phyloP scores from a whole-genome alignment of 1,140 invertebrate genomes.

The Drosophila oshimai region DNA sequence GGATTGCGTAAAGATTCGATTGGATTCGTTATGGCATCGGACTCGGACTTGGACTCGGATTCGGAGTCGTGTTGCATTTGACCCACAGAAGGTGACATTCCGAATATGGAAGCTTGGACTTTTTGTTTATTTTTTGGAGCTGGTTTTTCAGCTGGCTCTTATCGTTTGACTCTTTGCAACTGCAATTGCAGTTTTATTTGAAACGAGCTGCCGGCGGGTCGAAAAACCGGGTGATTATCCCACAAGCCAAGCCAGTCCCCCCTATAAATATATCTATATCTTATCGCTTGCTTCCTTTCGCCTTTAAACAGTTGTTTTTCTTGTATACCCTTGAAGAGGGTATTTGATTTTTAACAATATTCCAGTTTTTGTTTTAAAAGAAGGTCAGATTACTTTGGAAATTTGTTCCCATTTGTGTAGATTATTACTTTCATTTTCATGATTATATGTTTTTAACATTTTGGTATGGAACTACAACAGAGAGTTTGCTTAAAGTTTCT shows the following conservation, averaged over 20 bases:
- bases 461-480: too few species aligned
- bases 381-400: too few species aligned
- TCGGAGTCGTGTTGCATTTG: constrained; percentile 1
- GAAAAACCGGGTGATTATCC: constrained; percentile 28
- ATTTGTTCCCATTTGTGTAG: too few species aligned
- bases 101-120: constrained; percentile 29
- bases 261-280: constrained; percentile 23
- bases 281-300: constrained; percentile 28
- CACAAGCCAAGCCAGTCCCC: neutral
- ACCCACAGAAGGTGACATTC: constrained; percentile 4
- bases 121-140: constrained; percentile 1
- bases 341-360: neutral
- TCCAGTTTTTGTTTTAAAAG: too few species aligned
- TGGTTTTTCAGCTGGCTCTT: constrained; percentile 13
- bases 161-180: constrained; percentile 3
- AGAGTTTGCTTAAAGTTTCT: too few species aligned
- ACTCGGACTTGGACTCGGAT: neutral
- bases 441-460: too few species aligned
- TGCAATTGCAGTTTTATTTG: constrained; percentile 26
- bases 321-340: neutral
- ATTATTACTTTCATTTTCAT: too few species aligned
- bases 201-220: constrained; percentile 36
- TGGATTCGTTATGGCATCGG: constrained; percentile 5
- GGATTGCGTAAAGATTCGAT: constrained; percentile 11
- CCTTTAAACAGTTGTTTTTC: neutral